Base-by-base conservation (phyloP, 1,140 invertebrate species). In the Drosophila arizonae region DNA sequence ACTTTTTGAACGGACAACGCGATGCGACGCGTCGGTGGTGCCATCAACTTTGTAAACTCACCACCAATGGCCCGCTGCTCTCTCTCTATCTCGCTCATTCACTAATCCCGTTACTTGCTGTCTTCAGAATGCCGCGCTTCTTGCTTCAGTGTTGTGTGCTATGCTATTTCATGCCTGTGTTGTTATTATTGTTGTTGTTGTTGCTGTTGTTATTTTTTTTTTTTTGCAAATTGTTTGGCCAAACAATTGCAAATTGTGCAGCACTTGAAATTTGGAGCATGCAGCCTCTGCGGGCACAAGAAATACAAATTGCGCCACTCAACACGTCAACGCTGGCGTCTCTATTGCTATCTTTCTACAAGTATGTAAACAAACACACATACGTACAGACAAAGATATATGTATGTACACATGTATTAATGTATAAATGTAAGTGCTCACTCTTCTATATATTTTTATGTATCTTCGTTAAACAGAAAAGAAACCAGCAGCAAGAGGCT, bases 201-300 rank as follows among this genome's bases (percentile, higher is more conserved):
- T 17, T 43, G 24, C 17, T 15, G 17, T 2, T 33, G 33, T 21
- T 60, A 0, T 10, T 77, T 57, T 52, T 56, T 5, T 58, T 9
- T 33, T 72, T 76, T 80, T 48, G 45, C 67, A 79, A 76, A 76
- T 79, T 81, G 78, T 73, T 81, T 76, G 77, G 56, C 65, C 73
- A 80, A 81, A 81, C 77, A 77, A 81, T 81, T 81, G 74, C 70
- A 74, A 77, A 77, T 81, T 71, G 76, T 65, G 68, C 78, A 65
- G 58, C 64, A 69, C 78, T 81, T 60, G 30, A 81, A 80, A 70
- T 81, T 65, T 74, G 56, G 50, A 68, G 68, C 64, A 30, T 69
- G 26, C 28, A 50, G 33, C 28, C 24, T 61, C 62, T 57, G 54
- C 50, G 57, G 46, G 57, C 63, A 57, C 46, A 45, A 26, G 24